These are phyloP conservation scores for Tamias sibiricus DNA, from an alignment of 2,113 vertebrate species.

Conservation along the genomic window DNA sequence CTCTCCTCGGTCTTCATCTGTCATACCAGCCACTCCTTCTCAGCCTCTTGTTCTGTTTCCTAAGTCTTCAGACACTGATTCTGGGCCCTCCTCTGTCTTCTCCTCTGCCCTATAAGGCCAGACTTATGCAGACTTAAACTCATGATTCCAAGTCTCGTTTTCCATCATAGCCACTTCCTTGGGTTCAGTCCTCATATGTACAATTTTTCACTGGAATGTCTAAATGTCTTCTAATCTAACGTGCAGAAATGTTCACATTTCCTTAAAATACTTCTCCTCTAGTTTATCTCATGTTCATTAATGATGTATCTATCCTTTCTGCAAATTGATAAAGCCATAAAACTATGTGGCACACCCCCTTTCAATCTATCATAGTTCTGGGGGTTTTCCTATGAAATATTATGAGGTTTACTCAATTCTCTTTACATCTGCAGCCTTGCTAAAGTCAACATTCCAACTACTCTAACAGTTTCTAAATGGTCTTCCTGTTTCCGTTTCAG, in stretches of 20 bases:
- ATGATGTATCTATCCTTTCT: neutral
- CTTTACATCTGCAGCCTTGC: neutral
- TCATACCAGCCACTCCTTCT: neutral
- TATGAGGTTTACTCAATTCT: neutral
- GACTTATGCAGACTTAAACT: neutral
- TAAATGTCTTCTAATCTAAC: neutral
- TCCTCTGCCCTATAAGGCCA: neutral
- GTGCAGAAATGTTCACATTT: neutral
- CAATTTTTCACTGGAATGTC: neutral
- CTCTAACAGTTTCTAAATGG: neutral
- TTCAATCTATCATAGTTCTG: neutral
- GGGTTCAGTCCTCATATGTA: neutral
- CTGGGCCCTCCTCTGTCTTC: neutral
- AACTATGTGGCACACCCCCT: neutral
- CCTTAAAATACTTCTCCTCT: neutral
- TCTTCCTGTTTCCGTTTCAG: neutral
- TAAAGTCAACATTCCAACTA: neutral
- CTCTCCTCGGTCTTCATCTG: neutral
- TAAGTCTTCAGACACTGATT: neutral
- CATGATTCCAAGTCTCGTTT: neutral
- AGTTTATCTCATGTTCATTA: neutral
- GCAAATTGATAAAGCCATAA: neutral
- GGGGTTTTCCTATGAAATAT: neutral
- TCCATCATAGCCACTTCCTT: neutral
- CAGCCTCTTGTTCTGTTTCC: neutral